Conservation (phyloP, 1,140 invertebrate species). For the Eupeodes corollae region DNA sequence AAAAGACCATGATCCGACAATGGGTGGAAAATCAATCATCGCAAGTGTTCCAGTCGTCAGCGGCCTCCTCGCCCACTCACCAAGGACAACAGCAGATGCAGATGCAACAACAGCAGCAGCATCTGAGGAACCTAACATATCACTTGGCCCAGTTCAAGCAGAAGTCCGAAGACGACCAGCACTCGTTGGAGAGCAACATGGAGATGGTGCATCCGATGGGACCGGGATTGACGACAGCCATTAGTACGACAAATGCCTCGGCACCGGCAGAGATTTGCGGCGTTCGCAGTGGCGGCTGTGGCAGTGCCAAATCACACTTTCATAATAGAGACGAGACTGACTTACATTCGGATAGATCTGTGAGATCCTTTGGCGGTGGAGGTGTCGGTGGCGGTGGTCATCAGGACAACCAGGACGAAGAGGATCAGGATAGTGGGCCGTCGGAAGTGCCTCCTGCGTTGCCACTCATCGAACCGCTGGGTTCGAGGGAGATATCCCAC, state of each 20-base stretch:
- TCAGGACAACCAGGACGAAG: conserved; percentile 38
- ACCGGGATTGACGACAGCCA: conserved; percentile 5
- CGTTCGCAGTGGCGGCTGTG: conserved; percentile 5
- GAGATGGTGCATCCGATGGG: conserved; percentile 9
- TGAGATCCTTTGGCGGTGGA: not conserved
- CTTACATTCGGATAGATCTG: not conserved
- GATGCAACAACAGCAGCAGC: conserved; percentile 12
- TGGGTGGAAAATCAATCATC: conserved; percentile 87
- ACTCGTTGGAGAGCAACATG: conserved; percentile 8
- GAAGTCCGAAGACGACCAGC: conserved; percentile 23
- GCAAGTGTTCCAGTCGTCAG: conserved; percentile 47
- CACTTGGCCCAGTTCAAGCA: conserved; percentile 34
- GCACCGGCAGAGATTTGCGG: conserved; percentile 9
- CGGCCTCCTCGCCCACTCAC: conserved; percentile 17
- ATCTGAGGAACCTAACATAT: conserved; percentile 11
- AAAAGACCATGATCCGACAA: conserved; percentile 83
- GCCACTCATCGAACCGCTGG: conserved; percentile 60
- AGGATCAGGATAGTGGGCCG: conserved; percentile 60
- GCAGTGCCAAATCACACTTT: conserved; percentile 1
- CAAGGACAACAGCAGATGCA: conserved; percentile 10
- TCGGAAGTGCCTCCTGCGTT: conserved; percentile 63
- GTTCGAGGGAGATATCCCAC: conserved; percentile 64
- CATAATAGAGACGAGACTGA: conserved; percentile 1
- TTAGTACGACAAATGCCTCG: conserved; percentile 8
- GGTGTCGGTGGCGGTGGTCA: conserved; percentile 3